Percentiles rank a stretch among this genome's conserved stretches.
phyloP scores from a whole-genome alignment of 2,888 invertebrate species.

The Xylota sylvarum region DNA sequence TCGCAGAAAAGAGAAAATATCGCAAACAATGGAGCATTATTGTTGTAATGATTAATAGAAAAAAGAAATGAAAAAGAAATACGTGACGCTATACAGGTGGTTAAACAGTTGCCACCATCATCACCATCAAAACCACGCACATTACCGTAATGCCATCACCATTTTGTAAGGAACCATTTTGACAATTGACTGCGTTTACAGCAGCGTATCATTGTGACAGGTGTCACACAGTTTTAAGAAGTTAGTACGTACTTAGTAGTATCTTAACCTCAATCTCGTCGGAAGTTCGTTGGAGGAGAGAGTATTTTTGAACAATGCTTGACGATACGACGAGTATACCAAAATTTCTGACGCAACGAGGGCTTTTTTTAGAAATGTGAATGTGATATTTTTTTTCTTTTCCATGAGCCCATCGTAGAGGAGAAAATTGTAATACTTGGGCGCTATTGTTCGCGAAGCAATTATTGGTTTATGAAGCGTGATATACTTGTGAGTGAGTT shows the following conservation, averaged over 20 bases:
- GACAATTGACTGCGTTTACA: slow-evolving; percentile 28
- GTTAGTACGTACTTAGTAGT: neutral
- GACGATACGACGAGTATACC: neutral
- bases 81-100: slow-evolving; percentile 60
- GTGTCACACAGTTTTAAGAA: slow-evolving; percentile 36
- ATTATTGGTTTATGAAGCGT: slow-evolving; percentile 45
- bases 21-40: slow-evolving; percentile 29
- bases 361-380: slow-evolving; percentile 16
- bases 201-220: slow-evolving; percentile 46
- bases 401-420: neutral
- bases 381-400: slow-evolving; percentile 1
- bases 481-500: neutral
- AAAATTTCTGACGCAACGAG: slow-evolving; percentile 14
- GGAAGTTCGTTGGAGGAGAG: slow-evolving; percentile 17
- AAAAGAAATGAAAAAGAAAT: slow-evolving; percentile 23
- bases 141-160: slow-evolving; percentile 11
- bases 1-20: slow-evolving; percentile 50
- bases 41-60: slow-evolving; percentile 12
- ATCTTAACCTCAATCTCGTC: slow-evolving; percentile 35
- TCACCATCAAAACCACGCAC: neutral
- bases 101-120: neutral
- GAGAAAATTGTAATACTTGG: neutral
- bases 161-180: slow-evolving; percentile 1
- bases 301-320: neutral
- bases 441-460: neutral